Evolutionary conservation across 2,888 invertebrate species (phyloP).

Genomic region (Cremastinae sp.): DNA sequence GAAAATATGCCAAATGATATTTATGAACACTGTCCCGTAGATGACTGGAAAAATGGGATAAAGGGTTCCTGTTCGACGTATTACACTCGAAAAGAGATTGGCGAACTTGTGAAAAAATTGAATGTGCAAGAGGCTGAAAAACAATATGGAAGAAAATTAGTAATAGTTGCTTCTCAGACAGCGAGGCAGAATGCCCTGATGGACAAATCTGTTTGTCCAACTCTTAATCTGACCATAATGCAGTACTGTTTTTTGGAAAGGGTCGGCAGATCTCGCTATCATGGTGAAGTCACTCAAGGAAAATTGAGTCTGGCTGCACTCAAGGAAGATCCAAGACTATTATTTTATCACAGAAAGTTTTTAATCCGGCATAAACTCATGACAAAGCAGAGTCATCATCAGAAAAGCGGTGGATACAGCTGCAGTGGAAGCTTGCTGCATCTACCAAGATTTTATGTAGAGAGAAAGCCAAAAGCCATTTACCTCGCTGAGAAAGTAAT

Average conservation of each 20-base stretch:
- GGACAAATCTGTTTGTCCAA: slow-evolving; percentile 81
- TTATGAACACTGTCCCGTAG: slow-evolving; percentile 84
- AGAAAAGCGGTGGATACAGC: slow-evolving; percentile 80
- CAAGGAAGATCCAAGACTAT: slow-evolving; percentile 84
- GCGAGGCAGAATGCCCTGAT: slow-evolving; percentile 83
- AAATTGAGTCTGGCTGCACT: slow-evolving; percentile 82
- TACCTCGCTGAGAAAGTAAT: slow-evolving; percentile 82
- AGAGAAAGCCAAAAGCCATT: slow-evolving; percentile 82
- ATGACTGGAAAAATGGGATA: slow-evolving; percentile 80
- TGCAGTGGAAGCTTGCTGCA: slow-evolving; percentile 82
- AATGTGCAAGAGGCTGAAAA: slow-evolving; percentile 81
- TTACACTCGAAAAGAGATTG: slow-evolving; percentile 82
- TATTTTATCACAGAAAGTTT: slow-evolving; percentile 85
- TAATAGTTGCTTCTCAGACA: slow-evolving; percentile 87
- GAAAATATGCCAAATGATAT: slow-evolving; percentile 82
- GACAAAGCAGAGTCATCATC: slow-evolving; percentile 84
- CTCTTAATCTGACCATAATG: slow-evolving; percentile 81
- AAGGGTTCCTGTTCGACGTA: slow-evolving; percentile 87
- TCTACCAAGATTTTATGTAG: slow-evolving; percentile 84
- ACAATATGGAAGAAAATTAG: slow-evolving; percentile 83
- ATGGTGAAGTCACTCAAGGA: slow-evolving; percentile 87
- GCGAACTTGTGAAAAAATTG: slow-evolving; percentile 78
- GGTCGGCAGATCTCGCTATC: slow-evolving; percentile 86
- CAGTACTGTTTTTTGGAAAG: slow-evolving; percentile 88
- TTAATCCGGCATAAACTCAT: slow-evolving; percentile 84